Evolutionary conservation across 2,797 vertebrate genomes (phyloP), one percentile per base, ranked within the genome.

Genomic region (Myripristis murdjan): DNA sequence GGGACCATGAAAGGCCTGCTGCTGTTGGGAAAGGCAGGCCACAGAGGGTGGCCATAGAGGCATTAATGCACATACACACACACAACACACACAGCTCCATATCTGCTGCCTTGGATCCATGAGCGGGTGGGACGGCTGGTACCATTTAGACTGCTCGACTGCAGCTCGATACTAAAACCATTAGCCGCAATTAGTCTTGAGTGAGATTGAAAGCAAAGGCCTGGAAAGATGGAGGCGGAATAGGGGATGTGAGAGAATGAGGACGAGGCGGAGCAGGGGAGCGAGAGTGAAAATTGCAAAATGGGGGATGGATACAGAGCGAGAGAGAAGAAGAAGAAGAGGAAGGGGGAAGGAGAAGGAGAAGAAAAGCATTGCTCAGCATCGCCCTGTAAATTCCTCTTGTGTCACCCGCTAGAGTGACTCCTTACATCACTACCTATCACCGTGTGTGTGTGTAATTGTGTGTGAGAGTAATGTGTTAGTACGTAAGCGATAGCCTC

Each of bases 131-230:
- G 47, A 23, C 31, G 43, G 65, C 64, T 74, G 64, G 66, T 65
- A 26, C 48, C 23, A 24, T 46, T 43, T 26, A 60, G 72, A 79
- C 79, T 59, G 54, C 67, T 53, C 65, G 75, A 49, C 70, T 62
- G 66, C 78, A 76, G 70, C 65, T 92, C 86, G 89, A 89, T 89
- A 85, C 63, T 78, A 87, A 82, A 86, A 66, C 82, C 89, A 91
- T 92, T 90, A 91, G 66, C 10, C 2, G 64, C 81, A 74, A 87
- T 90, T 89, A 91, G 81, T 57, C 64, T 60, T 54, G 73, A 78
- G 77, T 73, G 76, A 81, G 59, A 69, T 31, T 75, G 66, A 77
- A 53, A 73, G 81, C 59, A 15, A 20, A 52, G 60, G 47, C 46
- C 33, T 61, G 47, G 46, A 64, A 60, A 74, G 67, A 59, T 46